Conservation (phyloP, 2,797 vertebrate species). For the Thamnophis elegans region DNA sequence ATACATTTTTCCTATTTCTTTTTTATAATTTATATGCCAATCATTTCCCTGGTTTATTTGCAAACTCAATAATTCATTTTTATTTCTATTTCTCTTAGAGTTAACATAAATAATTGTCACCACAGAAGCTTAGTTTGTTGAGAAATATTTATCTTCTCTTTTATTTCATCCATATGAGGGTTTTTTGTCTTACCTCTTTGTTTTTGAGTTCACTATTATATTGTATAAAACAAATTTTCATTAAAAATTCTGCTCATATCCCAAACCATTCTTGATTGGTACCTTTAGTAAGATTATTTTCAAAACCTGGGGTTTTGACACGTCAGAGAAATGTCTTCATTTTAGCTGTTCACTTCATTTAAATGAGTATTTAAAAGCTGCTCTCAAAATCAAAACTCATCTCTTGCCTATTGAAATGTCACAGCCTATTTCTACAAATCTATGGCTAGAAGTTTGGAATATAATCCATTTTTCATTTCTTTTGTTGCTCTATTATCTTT, state of each 20-base stretch:
- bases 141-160: neutral
- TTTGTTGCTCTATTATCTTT: constrained; percentile 16
- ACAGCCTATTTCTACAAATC: constrained; percentile 6
- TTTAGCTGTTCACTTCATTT: neutral
- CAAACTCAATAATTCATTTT: neutral
- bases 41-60: neutral
- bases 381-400: neutral
- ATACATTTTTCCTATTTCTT: neutral
- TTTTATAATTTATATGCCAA: neutral
- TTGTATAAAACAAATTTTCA: neutral
- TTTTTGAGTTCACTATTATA: neutral
- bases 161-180: neutral
- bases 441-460: neutral
- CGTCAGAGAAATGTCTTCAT: neutral
- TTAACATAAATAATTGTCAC: neutral
- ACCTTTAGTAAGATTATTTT: neutral
- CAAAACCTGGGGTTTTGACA: neutral
- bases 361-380: neutral
- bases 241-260: neutral
- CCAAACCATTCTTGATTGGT: neutral
- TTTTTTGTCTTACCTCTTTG: neutral
- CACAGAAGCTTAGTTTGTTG: neutral
- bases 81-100: neutral
- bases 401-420: constrained; percentile 6
- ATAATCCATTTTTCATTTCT: neutral